Base-by-base conservation (phyloP, 2,113 vertebrate genomes). In the Corythornis madagascariensis region DNA sequence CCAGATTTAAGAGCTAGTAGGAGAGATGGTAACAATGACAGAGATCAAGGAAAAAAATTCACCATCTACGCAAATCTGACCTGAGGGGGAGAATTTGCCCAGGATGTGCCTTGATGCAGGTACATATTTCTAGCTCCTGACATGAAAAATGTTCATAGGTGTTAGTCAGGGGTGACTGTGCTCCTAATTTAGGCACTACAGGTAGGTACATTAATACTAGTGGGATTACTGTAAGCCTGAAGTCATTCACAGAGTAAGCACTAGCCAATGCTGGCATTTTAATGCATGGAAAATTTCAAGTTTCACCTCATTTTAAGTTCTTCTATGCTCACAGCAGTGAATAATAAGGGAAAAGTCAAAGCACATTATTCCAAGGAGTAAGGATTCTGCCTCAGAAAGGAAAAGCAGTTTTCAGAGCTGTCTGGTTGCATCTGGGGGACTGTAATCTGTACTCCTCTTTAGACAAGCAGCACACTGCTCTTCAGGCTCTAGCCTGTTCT, bases 271-370 rank as follows among this genome's bases (percentile, higher is more conserved):
- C 0, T 87, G 81, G 16, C 67, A 70, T 87, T 73, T 81, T 72
- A 84, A 92, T 56, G 29, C 10, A 4, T 74, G 55, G 55, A 65
- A 79, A 79, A 59, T 10, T 56, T 25, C 40, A 87, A 18, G 29
- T 91, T 89, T 87, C 74, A 53, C 56, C 56, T 94, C 11, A 56
- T 83, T 92, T 86, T 60, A 85, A 67, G 43, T 80, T 74, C 35
- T 40, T 76, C 71, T 47, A 0, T 29, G 59, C 43, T 87, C 75
- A 56, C 16, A 48, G 83, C 43, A 84, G 61, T 60, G 57, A 67
- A 53, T 42, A 92, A 59, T 40, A 90, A 40, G 76, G 35, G 43
- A 48, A 63, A 80, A 94, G 79, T 40, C 71, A 89, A 71, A 87
- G 60, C 17, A 73, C 33, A 7, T 79, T 70, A 89, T 73, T 79